phyloP scores from a whole-genome alignment of 1,140 invertebrate species.

The Plutomurus gul region DNA sequence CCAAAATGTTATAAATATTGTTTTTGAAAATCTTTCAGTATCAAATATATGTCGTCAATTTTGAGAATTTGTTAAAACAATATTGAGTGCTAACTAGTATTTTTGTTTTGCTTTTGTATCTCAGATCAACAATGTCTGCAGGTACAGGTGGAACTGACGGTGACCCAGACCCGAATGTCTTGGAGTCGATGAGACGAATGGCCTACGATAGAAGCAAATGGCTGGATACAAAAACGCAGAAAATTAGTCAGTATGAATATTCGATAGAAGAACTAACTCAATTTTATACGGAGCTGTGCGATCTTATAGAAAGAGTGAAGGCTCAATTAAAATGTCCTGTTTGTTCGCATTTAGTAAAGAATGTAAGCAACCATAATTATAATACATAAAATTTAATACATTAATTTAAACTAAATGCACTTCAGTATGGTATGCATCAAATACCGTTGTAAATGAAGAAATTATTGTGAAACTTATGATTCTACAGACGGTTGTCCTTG shows the following conservation, averaged over 20 bases:
- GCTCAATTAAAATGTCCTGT: not conserved
- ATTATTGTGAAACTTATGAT: not conserved
- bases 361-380: conserved; percentile 19
- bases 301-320: conserved; percentile 37
- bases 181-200: conserved; percentile 41
- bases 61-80: no score
- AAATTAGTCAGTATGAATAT: conserved; percentile 41
- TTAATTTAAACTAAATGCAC: not conserved
- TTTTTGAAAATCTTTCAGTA: no score
- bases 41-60: no score
- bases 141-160: not conserved
- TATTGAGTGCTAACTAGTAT: no score
- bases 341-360: conserved; percentile 35
- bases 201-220: conserved; percentile 44
- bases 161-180: conserved; percentile 32
- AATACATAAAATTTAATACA: not conserved
- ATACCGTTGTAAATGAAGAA: not conserved
- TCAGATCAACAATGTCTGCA: no score
- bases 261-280: conserved; percentile 19
- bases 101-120: no score
- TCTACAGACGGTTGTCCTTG: conserved; percentile 29
- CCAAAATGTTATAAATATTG: no score
- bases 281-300: conserved; percentile 35
- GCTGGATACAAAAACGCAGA: conserved; percentile 31
- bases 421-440: no score